Evolutionary conservation across 2,797 vertebrate species (phyloP).

Genomic region (Pseudochirops cupreus): DNA sequence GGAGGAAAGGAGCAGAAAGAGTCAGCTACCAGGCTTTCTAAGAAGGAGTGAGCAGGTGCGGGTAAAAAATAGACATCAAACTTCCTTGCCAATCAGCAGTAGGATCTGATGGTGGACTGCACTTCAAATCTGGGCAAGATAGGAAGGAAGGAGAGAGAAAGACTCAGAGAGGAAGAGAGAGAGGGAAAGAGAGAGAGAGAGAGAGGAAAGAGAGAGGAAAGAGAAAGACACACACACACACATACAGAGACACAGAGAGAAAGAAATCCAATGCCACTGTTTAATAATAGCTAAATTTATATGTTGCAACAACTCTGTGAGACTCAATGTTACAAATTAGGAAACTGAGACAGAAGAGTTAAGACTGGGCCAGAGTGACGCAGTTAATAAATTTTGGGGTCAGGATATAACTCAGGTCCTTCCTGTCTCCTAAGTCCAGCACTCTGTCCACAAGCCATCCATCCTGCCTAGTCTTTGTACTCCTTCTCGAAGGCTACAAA

Average conservation of each 20-base stretch:
- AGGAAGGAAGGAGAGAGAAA: not conserved
- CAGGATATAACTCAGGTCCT: not conserved
- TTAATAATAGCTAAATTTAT: not conserved
- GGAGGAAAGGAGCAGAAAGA: not conserved
- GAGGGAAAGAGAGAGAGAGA: too few relatives aligned
- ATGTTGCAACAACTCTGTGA: not conserved
- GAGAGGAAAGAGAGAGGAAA: not conserved
- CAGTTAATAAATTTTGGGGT: not conserved
- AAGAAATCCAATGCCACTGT: not conserved
- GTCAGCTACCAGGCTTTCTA: not conserved
- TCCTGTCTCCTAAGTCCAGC: not conserved
- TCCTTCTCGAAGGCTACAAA: too few relatives aligned
- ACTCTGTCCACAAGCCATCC: not conserved
- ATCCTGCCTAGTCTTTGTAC: not conserved
- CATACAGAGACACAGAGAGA: too few relatives aligned
- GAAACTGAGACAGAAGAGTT: not conserved
- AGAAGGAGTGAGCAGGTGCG: not conserved
- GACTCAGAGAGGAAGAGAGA: not conserved
- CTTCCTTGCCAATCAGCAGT: not conserved
- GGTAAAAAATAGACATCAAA: not conserved
- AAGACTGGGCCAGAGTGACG: not conserved
- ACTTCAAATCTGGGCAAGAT: not conserved
- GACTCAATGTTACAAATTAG: not conserved
- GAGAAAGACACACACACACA: too few relatives aligned
- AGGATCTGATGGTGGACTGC: not conserved